These are phyloP conservation scores for Maniola jurtina DNA, from an alignment of 1,140 invertebrate species.

Conservation along the genomic window DNA sequence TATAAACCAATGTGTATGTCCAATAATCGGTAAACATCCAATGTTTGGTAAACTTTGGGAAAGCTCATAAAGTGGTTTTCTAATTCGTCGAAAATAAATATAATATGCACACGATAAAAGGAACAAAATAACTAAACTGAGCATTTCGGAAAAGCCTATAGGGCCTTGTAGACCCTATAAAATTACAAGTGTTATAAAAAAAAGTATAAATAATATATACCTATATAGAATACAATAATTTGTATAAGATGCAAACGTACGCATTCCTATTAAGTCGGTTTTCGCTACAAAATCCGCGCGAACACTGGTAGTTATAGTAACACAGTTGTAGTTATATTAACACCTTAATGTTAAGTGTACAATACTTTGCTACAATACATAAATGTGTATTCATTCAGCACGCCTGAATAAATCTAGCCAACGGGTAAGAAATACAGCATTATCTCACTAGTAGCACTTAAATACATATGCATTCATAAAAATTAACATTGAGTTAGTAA, in stretches of 20 bases:
- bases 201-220: background rate
- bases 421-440: background rate
- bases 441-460: background rate
- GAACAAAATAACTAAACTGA: conserved; percentile 37
- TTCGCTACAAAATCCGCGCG: conserved; percentile 30
- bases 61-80: conserved; percentile 52
- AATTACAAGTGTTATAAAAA: background rate
- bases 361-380: background rate
- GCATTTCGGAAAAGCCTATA: conserved; percentile 38
- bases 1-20: conserved; percentile 62
- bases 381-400: background rate
- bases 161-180: background rate
- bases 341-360: conserved; percentile 17
- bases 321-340: conserved; percentile 35
- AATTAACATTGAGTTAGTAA: too few relatives aligned
- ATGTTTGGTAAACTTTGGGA: conserved; percentile 39
- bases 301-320: conserved; percentile 28
- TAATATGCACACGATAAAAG: conserved; percentile 45
- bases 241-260: too few relatives aligned
- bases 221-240: too few relatives aligned
- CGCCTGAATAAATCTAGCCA: background rate
- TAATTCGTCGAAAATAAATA: conserved; percentile 39
- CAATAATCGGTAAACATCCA: conserved; percentile 48
- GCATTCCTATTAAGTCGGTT: too few relatives aligned
- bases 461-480: too few relatives aligned